Base-by-base conservation (phyloP, 2,888 invertebrate species). In the Dioctria linearis region DNA sequence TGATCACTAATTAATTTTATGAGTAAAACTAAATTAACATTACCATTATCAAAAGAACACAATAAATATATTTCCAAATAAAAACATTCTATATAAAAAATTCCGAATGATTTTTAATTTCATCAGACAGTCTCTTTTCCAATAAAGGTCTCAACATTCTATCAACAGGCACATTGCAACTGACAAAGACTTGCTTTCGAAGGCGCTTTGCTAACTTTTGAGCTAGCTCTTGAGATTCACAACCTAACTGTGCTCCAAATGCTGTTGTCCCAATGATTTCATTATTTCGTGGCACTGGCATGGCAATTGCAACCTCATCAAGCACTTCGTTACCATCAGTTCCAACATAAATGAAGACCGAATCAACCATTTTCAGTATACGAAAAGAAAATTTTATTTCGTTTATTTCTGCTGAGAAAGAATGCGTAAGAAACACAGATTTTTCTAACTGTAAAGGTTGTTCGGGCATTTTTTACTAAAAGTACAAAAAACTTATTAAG, bases 181-280 rank as follows among this genome's bases (percentile, higher is more conserved):
- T 91, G n/a, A 91, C 84, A 84, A 87, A 90, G 9, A 90, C 88
- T 73, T 88, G 88, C 84, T 90, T 90, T 4, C 87, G 86, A 11
- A 90, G 83, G 80, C 87, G 9, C 82, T 88, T 89, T 0, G 89
- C 85, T 39, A 91, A 82, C 83, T 88, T 88, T 78, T 82, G 83
- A 1, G 88, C 86, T 42, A 89, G 82, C 80, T 86, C 86, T 80
- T 86, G 84, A 0, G 89, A 89, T 37, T 85, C 84, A 76, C 85
- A 85, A 13, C 90, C 89, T 11, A 86, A 84, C 63, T 86, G 83
- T 78, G 86, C 84, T 25, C 90, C 90, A 51, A 90, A 76, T 57
- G 90, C 84, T 82, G 87, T 86, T 39, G 90, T 89, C 43, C 87
- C 84, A 9, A 88, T 82, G 0, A 89, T 87, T 57, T 84, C 81